These are phyloP conservation scores for Monopterus albus DNA, from an alignment of 2,113 vertebrate genomes.

Conservation along the genomic window DNA sequence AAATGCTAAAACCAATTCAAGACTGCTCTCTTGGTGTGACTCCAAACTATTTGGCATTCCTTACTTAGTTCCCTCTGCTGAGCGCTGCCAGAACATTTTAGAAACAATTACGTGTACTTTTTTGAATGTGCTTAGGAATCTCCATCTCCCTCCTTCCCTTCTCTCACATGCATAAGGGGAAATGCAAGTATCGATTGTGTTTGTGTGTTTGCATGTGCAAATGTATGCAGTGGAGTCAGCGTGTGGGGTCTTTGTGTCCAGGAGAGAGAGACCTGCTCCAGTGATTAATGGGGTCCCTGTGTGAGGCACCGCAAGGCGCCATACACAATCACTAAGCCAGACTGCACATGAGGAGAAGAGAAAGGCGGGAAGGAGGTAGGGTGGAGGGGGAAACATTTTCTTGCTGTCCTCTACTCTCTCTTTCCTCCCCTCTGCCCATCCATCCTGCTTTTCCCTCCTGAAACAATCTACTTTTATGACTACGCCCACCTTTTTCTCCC, in stretches of 20 bases:
- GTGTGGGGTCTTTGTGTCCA: slow-evolving; percentile 80
- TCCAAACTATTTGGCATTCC: slow-evolving; percentile 77
- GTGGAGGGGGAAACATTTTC: slow-evolving; percentile 44
- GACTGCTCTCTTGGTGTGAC: slow-evolving; percentile 62
- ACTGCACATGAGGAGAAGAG: slow-evolving; percentile 80
- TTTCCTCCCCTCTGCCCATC: slow-evolving; percentile 65
- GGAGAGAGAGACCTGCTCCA: slow-evolving; percentile 78
- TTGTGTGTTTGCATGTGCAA: slow-evolving; percentile 64
- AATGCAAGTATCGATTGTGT: slow-evolving; percentile 47
- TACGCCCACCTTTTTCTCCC: slow-evolving; percentile 40
- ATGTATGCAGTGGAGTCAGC: slow-evolving; percentile 56
- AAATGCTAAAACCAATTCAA: slow-evolving; percentile 67
- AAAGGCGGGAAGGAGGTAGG: slow-evolving; percentile 70
- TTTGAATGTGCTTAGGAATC: slow-evolving; percentile 57
- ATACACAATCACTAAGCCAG: slow-evolving; percentile 80
- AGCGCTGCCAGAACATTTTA: slow-evolving; percentile 69
- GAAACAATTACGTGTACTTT: slow-evolving; percentile 71
- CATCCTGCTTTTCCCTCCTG: slow-evolving; percentile 51
- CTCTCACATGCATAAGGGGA: slow-evolving; percentile 22
- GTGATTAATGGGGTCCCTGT: slow-evolving; percentile 85
- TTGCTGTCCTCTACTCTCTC: slow-evolving; percentile 65
- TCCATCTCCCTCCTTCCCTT: slow-evolving; percentile 10
- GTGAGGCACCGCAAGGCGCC: slow-evolving; percentile 77
- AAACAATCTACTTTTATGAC: slow-evolving; percentile 55
- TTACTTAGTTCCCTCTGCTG: slow-evolving; percentile 56